Evolutionary conservation across 2,797 vertebrate species (phyloP).

Genomic region (Phoxinus dragarum): DNA sequence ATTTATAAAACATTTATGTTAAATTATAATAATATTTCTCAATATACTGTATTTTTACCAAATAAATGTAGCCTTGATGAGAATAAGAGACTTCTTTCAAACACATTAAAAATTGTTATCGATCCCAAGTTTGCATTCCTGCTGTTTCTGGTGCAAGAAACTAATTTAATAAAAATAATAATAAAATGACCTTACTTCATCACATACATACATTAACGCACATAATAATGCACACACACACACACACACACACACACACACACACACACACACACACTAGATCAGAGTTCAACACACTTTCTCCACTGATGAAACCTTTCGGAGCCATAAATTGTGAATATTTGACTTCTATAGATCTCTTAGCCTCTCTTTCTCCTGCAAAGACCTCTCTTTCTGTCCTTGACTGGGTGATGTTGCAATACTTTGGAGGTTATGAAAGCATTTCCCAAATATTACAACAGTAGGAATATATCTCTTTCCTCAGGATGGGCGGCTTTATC

Average conservation of each 20-base stretch:
- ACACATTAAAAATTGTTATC: not conserved
- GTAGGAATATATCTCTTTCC: slow-evolving; percentile 10
- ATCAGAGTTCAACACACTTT: not conserved
- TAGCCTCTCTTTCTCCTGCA: not conserved
- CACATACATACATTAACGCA: not conserved
- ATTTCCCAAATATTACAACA: slow-evolving; percentile 34
- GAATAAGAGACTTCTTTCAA: not conserved
- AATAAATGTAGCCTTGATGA: not conserved
- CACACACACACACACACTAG: too few species aligned
- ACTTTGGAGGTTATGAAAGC: slow-evolving; percentile 15
- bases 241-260: not conserved
- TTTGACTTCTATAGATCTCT: not conserved
- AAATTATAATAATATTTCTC: not conserved
- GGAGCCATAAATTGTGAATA: slow-evolving; percentile 22
- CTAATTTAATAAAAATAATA: not conserved
- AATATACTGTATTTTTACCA: not conserved
- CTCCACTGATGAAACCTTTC: not conserved
- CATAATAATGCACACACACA: not conserved
- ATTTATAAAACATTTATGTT: not conserved
- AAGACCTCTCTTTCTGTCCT: not conserved
- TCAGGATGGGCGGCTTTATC: slow-evolving; percentile 21
- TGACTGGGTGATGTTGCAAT: slow-evolving; percentile 22
- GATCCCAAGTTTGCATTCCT: not conserved
- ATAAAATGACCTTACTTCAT: not conserved
- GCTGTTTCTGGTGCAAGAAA: not conserved